These are phyloP conservation scores for Megalurothrips usitatus DNA, from an alignment of 2,888 invertebrate species.

Conservation along the genomic window DNA sequence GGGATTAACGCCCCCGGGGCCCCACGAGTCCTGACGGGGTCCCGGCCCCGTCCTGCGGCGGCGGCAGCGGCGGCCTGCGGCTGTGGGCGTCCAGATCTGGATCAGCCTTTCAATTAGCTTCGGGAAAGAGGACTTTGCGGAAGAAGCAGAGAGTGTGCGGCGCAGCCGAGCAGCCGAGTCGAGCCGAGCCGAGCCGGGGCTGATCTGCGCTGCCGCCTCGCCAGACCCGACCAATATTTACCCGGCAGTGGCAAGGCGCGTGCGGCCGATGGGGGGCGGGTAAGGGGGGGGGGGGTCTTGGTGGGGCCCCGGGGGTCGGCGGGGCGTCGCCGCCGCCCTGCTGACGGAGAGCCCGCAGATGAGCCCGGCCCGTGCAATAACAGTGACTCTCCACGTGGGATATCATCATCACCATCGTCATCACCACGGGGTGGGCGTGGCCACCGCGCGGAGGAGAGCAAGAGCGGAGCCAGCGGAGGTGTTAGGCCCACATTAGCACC, in stretches of 20 bases:
- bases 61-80: neutral
- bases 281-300: too few relatives aligned
- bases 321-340: too few relatives aligned
- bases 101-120: slow-evolving; percentile 23
- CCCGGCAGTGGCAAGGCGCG: neutral
- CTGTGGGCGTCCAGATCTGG: neutral
- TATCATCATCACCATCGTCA: neutral
- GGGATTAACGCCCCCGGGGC: slow-evolving; percentile 17
- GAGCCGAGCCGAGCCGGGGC: neutral
- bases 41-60: neutral
- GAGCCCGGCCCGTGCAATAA: neutral
- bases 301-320: too few relatives aligned
- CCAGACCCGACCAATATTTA: neutral
- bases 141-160: neutral
- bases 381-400: neutral
- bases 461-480: neutral
- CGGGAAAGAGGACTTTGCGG: slow-evolving; percentile 2
- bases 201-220: neutral
- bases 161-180: neutral
- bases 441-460: neutral
- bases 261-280: too few relatives aligned
- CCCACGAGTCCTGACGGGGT: neutral
- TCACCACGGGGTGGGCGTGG: neutral
- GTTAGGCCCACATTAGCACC: slow-evolving; percentile 11
- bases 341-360: too few relatives aligned